These are phyloP conservation scores for Varanus komodoensis DNA, from an alignment of 2,113 vertebrate genomes.

Conservation along the genomic window DNA sequence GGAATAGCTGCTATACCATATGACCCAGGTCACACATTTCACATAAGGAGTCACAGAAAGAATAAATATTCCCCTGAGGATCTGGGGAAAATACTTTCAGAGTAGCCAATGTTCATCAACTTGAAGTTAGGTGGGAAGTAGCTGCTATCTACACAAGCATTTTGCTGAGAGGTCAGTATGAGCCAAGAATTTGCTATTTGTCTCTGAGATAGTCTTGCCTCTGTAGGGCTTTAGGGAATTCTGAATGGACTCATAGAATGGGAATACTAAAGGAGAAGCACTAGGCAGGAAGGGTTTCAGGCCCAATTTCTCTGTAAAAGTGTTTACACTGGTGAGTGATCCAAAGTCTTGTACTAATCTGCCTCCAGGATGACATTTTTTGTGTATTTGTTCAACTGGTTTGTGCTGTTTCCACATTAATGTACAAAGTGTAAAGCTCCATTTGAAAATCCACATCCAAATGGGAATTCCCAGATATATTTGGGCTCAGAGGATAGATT, in stretches of 20 bases:
- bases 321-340: background rate
- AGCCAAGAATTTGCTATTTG: background rate
- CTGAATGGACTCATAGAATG: background rate
- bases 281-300: background rate
- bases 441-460: background rate
- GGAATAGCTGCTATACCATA: slow-evolving; percentile 10
- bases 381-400: background rate
- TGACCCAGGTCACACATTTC: slow-evolving; percentile 6
- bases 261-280: background rate
- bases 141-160: slow-evolving; percentile 10
- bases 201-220: background rate
- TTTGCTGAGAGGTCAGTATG: background rate
- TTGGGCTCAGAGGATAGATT: background rate
- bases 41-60: background rate
- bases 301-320: too few species aligned
- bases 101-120: slow-evolving; percentile 2
- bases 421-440: background rate
- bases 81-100: slow-evolving; percentile 9
- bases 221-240: background rate
- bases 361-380: background rate
- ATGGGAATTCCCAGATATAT: background rate
- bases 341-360: background rate
- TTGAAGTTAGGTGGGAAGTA: slow-evolving; percentile 8
- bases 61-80: slow-evolving; percentile 2
- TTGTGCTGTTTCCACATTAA: background rate